Percentiles rank a stretch among this genome's conserved stretches.
These are phyloP conservation scores for Hemiscyllium ocellatum DNA, from an alignment of 2,113 vertebrate species.

Conservation along the genomic window DNA sequence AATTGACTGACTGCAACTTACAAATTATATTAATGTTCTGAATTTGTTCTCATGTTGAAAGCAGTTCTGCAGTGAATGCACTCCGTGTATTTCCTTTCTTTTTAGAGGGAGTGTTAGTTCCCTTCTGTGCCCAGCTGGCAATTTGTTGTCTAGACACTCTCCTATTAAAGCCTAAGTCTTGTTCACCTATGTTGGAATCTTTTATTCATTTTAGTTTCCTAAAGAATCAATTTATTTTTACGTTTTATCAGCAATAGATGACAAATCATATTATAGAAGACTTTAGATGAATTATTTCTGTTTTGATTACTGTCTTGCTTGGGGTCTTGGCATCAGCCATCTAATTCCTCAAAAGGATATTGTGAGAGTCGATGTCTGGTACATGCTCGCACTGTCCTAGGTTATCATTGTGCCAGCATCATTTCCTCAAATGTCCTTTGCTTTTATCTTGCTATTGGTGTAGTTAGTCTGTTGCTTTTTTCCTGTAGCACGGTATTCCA, in stretches of 20 bases:
- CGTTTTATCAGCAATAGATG: no score
- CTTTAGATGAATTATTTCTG: not conserved
- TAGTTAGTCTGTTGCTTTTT: no score
- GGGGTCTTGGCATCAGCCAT: not conserved
- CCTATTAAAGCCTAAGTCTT: not conserved
- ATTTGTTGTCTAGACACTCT: not conserved
- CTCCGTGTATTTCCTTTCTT: not conserved
- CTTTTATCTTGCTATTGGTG: no score
- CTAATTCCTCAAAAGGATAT: not conserved
- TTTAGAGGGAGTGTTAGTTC: not conserved
- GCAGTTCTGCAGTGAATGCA: not conserved
- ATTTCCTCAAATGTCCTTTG: no score
- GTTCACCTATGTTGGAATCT: not conserved
- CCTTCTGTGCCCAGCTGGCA: not conserved
- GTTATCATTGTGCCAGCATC: no score
- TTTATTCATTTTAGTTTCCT: not conserved
- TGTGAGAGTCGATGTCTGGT: not conserved
- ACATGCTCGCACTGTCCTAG: no score
- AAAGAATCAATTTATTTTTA: not conserved
- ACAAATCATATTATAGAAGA: not conserved
- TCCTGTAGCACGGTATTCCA: no score
- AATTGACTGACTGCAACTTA: not conserved
- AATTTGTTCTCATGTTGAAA: not conserved
- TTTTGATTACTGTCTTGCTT: not conserved
- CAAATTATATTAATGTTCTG: not conserved